Conservation (phyloP, 2,888 invertebrate genomes). For the Cybosia mesomella region DNA sequence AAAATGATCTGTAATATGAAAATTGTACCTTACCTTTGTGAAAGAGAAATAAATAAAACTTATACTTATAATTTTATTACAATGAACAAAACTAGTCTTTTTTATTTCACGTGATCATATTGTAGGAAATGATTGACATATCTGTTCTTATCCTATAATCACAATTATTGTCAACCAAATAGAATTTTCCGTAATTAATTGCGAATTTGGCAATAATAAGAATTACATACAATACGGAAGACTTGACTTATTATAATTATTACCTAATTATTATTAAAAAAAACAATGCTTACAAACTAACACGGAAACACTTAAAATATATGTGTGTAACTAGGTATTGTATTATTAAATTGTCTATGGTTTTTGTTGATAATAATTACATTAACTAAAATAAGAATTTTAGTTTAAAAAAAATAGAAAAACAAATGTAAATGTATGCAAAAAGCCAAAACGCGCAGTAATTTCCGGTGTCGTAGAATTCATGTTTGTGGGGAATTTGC, state of each 20-base stretch:
- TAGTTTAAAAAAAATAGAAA: neutral
- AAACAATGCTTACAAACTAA: conserved; percentile 1
- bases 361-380: neutral
- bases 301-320: conserved; percentile 2
- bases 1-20: too few relatives aligned
- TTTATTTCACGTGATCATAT: too few relatives aligned
- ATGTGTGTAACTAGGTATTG: neutral
- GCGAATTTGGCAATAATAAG: neutral
- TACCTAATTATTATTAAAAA: neutral
- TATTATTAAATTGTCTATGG: neutral
- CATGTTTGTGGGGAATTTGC: neutral
- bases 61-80: too few relatives aligned
- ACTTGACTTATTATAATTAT: neutral
- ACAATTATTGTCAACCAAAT: neutral
- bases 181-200: neutral
- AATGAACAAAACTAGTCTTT: too few relatives aligned
- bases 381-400: neutral
- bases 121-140: too few relatives aligned
- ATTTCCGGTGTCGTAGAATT: too few relatives aligned
- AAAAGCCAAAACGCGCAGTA: neutral
- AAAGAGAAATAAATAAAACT: too few relatives aligned
- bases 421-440: neutral
- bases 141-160: too few relatives aligned
- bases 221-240: neutral
- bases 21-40: too few relatives aligned